Evolutionary conservation across 1,140 invertebrate species (phyloP), one percentile per base, ranked within the genome.

Genomic region (Globodera rostochiensis): DNA sequence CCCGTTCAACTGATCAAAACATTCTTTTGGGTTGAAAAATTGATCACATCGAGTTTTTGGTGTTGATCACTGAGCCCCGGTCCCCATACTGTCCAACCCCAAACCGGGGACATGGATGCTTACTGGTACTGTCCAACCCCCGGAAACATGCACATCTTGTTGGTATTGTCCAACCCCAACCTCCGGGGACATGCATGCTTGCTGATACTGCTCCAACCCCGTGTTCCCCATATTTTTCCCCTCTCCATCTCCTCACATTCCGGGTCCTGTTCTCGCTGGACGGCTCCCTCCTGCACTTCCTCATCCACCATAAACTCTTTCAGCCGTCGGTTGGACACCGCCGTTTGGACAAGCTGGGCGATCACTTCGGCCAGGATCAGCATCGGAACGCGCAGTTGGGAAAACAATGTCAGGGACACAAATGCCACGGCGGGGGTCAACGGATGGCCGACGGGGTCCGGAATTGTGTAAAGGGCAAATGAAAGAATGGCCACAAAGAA

Each of bases 381-480:
- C 77, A 93, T 92, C 86, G 97, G 96, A 91, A 97, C 96, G 88
- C 96, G 93, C 85, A 99, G 93, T 86, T 98, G 96, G 92, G 98
- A 98, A 92, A 99, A 98, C 87, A 98, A 93, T 90, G 96, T 95
- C 85, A 99, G 92, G 84, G 96, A 95, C 82, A 98, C 96, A 92
- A 99, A 99, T 84, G 91, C 91, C 80, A 91, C 91, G 87, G 92
- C 89, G 25, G 92, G 91, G 86, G 91, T 91, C 15, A 91, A 83
- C 45, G 88, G 77, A 71, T 91, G 86, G 21, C 85, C 83, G 57
- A 80, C 21, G 11, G 88, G 84, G 82, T 90, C 90, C 13, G 89
- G 87, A 2, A 36, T 36, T 36, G 36, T 36, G 36, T 36, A 36
- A 36, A 36, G 36, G 36, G 2, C 36, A 36, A 36, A 36, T 3